Evolutionary conservation across 2,888 invertebrate species (phyloP), one percentile per base, ranked within the genome.

Genomic region (Siphonodentalium dalli): DNA sequence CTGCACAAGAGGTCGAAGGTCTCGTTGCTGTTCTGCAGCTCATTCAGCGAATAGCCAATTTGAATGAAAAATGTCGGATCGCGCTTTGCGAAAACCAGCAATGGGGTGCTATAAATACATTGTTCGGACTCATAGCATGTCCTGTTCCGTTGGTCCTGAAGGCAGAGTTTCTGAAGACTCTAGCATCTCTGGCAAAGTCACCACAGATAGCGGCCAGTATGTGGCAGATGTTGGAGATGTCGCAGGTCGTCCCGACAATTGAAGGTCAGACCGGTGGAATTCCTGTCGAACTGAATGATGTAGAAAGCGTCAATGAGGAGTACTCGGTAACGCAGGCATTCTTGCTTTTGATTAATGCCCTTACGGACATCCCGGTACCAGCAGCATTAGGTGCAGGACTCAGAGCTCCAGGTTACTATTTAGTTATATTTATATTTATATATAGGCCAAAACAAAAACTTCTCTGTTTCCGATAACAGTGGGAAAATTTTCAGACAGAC

Each of bases 231-330:
- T 83, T 81, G 51, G 76, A 79, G 56, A 63, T 71, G 26, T 74
- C 82, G 35, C 79, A 80, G 78, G 79, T 78, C 51, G 29, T 29
- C 23, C 11, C 23, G 7, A 7, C 20, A 5, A n/a, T 26, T 8
- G 13, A 31, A 40, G 11, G 18, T 26, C 55, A 61, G 24, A 38
- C 57, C 45, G 68, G 68, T 55, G 74, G 78, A 15, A 69, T 77
- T 34, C 66, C 89, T 82, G 89, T 90, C n/a, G 97, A 97, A 82
- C 84, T 97, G 26, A 92, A 92, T 59, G 95, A 97, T 84, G 89
- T 93, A 50, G 97, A 97, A 80, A 89, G 92, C 5, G 87, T 94
- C 39, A 87, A 89, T 77, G 96, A 96, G 78, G 90, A 91, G 63
- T 97, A 93, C 84, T 92, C 93, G 0, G 82, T 97, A 57, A 92